Percentiles rank a stretch among this genome's conserved stretches.
These are phyloP conservation scores for Clarias platycephalus DNA, from an alignment of 2,797 vertebrate species.

Conservation along the genomic window DNA sequence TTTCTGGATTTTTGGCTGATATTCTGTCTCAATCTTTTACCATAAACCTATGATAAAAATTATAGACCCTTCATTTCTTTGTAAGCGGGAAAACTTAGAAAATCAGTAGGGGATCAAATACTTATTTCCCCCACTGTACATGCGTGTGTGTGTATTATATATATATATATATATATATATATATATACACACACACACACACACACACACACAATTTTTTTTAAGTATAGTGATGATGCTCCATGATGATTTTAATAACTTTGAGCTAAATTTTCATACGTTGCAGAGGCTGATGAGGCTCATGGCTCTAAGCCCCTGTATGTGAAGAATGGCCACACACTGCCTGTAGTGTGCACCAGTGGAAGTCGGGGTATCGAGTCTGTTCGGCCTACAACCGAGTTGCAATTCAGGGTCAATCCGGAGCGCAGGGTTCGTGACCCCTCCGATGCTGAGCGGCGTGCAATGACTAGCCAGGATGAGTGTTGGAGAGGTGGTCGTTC, in stretches of 20 bases:
- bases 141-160: too few species aligned
- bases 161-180: too few species aligned
- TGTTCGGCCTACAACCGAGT: slow-evolving; percentile 63
- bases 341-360: slow-evolving; percentile 72
- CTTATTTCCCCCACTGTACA: too few species aligned
- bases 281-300: slow-evolving; percentile 73
- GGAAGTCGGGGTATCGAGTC: slow-evolving; percentile 64
- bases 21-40: too few species aligned
- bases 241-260: too few species aligned
- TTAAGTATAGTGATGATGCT: background rate
- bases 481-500: slow-evolving; percentile 72
- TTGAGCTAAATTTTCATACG: background rate
- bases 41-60: too few species aligned
- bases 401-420: slow-evolving; percentile 71
- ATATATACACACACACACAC: too few species aligned
- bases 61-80: too few species aligned
- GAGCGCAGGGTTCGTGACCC: slow-evolving; percentile 70
- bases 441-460: slow-evolving; percentile 71
- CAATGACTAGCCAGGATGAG: slow-evolving; percentile 73
- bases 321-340: slow-evolving; percentile 91
- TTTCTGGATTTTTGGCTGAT: too few species aligned
- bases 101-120: too few species aligned
- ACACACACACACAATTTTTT: too few species aligned
- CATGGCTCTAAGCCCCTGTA: slow-evolving; percentile 74
- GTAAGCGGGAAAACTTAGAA: too few species aligned